Conservation (phyloP, 2,888 invertebrate genomes). For the Eristalis arbustorum region DNA sequence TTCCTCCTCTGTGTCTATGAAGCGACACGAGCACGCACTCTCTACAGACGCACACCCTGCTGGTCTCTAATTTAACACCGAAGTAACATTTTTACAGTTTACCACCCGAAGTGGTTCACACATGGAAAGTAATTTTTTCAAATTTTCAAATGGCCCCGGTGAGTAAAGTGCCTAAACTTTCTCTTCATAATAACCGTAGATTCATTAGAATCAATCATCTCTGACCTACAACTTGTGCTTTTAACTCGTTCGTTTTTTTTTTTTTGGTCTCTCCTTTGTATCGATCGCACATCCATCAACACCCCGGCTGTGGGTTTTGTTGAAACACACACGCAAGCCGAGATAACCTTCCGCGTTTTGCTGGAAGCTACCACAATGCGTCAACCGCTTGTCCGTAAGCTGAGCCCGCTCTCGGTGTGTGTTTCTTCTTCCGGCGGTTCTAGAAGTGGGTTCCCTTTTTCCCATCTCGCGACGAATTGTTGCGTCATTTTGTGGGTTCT, state of each 20-base stretch:
- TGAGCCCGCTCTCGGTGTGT: not conserved
- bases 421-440: not conserved
- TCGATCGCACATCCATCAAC: constrained; percentile 34
- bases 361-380: not conserved
- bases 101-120: not conserved
- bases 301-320: not conserved
- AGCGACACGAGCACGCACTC: no score
- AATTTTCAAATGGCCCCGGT: not conserved
- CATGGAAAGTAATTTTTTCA: not conserved
- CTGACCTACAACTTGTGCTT: constrained; percentile 42
- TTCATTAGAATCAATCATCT: constrained; percentile 47
- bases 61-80: not conserved
- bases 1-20: no score
- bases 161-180: constrained; percentile 30
- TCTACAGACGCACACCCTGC: no score
- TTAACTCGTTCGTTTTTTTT: not conserved
- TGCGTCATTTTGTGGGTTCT: constrained; percentile 4
- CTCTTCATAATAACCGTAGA: constrained; percentile 18
- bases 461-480: constrained; percentile 1
- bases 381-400: not conserved
- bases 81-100: not conserved
- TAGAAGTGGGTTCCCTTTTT: not conserved
- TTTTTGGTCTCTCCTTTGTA: not conserved
- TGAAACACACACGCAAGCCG: no score
- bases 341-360: not conserved